Evolutionary conservation across 2,113 vertebrate species (phyloP), one percentile per base, ranked within the genome.

Genomic region (Oenanthe oenanthe): DNA sequence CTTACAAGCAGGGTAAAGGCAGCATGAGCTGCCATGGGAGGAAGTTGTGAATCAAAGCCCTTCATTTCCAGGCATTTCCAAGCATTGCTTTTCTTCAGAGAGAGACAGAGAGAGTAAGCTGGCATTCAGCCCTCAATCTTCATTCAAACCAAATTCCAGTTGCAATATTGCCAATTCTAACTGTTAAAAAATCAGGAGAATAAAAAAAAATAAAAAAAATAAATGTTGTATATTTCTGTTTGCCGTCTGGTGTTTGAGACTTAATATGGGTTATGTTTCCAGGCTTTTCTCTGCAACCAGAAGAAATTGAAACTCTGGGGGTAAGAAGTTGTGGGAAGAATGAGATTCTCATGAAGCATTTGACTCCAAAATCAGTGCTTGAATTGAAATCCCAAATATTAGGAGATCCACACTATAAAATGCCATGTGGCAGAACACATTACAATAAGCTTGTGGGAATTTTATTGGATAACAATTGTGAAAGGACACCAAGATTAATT

Each of bases 61-160:
- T 88, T 80, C 6, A 3, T 88, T 91, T 95, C 75, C 87, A 95
- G 89, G 89, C 93, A 92, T 78, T 81, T 95, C 77, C 45, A 67
- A 77, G 88, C 71, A 36, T 66, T 89, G 81, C 75, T 94, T 86
- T 96, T 93, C 78, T 92, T 95, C 67, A 83, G 66, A 89, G 47
- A 74, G 66, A 31, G 61, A 29, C 40, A 67, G 65, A 53, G 38
- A 10, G 50, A 81, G 34, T 29, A 82, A 74, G 63, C 28, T 97
- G 94, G 94, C 95, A 71, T 92, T 93, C 75, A 67, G 88, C 85
- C 94, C 56, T 83, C 53, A 83, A 71, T 85, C 94, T 93, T 96
- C 93, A 95, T 96, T 96, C 95, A 97, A 95, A 96, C 85, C 82
- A 73, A 95, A 95, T 95, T 97, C 85, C 93, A 95, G 51, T 85